phyloP scores from a whole-genome alignment of 2,113 vertebrate genomes.

The Amazona guildingii region DNA sequence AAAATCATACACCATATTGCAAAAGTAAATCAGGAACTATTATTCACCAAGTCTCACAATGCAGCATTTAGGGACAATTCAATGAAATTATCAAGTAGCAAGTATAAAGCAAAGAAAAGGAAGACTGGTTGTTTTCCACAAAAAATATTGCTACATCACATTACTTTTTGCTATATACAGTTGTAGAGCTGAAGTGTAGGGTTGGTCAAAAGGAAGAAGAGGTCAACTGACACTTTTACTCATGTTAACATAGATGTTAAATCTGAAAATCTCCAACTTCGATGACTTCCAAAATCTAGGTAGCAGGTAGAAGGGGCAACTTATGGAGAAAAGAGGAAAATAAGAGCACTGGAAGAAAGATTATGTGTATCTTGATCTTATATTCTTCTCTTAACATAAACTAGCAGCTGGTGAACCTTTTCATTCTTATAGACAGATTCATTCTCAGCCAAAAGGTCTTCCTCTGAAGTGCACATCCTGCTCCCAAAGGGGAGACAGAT shows the following conservation, averaged over 20 bases:
- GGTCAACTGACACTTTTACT: not conserved
- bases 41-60: not conserved
- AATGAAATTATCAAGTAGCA: not conserved
- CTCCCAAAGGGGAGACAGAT: not conserved
- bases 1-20: accelerated
- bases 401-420: not conserved
- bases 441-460: not conserved
- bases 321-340: not conserved
- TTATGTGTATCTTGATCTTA: not conserved
- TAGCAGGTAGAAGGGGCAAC: not conserved
- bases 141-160: not conserved
- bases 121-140: not conserved
- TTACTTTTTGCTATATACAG: not conserved
- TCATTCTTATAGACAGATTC: not conserved
- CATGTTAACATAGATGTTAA: not conserved
- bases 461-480: not conserved
- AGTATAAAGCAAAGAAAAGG: not conserved
- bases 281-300: not conserved
- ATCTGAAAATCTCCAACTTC: not conserved
- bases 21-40: not conserved
- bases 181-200: not conserved
- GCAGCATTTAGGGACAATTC: not conserved
- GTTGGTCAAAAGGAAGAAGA: not conserved
- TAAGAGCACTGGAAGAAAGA: not conserved
- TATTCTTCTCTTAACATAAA: not conserved